These are phyloP conservation scores for Orthonevra nobilis DNA, from an alignment of 2,888 invertebrate species.

Conservation along the genomic window DNA sequence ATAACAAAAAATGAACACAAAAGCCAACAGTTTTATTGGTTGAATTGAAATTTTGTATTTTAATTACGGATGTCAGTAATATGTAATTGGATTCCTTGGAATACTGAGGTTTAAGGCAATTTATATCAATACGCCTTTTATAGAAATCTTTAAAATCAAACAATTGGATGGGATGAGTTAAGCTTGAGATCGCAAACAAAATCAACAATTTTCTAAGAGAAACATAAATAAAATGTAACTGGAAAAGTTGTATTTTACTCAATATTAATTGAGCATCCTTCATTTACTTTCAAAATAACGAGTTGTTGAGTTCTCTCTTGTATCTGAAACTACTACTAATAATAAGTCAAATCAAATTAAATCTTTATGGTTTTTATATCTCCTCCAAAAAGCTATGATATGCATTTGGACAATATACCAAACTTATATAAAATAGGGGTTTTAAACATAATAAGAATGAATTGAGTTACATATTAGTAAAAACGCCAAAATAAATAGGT, in stretches of 20 bases:
- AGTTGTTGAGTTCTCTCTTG: not conserved
- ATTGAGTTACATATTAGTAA: constrained; percentile 46
- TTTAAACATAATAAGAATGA: constrained; percentile 2
- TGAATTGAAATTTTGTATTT: constrained; percentile 17
- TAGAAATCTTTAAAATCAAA: too few relatives aligned
- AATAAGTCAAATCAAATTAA: too few relatives aligned
- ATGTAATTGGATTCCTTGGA: too few relatives aligned
- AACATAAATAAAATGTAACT: constrained; percentile 20
- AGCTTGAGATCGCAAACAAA: constrained; percentile 43
- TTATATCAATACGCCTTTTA: too few relatives aligned
- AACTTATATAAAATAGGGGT: constrained; percentile 21
- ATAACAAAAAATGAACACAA: constrained; percentile 58
- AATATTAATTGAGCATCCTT: not conserved
- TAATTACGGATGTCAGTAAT: constrained; percentile 2
- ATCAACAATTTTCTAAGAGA: constrained; percentile 28
- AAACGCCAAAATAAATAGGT: constrained; percentile 35
- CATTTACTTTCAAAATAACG: constrained; percentile 3
- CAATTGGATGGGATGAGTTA: constrained; percentile 39
- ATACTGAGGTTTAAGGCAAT: too few relatives aligned
- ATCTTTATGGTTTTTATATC: constrained; percentile 8
- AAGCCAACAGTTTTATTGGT: constrained; percentile 33
- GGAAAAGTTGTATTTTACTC: constrained; percentile 8
- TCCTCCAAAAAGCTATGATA: constrained; percentile 45
- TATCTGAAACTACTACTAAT: constrained; percentile 17
- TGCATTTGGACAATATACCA: constrained; percentile 24